Conservation (phyloP, 2,113 vertebrate species). For the Ceyx margarethae region DNA sequence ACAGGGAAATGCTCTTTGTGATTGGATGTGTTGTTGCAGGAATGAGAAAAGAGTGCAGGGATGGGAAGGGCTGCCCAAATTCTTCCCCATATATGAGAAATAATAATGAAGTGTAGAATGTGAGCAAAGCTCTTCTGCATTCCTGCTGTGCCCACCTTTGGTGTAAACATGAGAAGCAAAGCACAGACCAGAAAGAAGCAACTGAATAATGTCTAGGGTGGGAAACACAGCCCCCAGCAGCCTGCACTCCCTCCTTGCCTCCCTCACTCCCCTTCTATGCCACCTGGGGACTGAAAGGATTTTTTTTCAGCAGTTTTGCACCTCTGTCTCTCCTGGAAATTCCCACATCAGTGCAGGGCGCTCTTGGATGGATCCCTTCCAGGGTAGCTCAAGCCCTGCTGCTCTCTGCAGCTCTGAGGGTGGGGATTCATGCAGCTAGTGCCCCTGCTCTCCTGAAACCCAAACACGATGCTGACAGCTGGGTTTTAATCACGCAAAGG, state of each 20-base stretch:
- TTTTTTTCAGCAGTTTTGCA: background rate
- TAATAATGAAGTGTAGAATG: background rate
- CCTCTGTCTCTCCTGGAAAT: background rate
- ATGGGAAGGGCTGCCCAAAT: background rate
- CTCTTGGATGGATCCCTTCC: background rate
- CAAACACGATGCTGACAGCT: background rate
- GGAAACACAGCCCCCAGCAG: background rate
- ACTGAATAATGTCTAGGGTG: rapidly evolving
- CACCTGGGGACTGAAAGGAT: background rate
- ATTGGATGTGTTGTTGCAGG: background rate
- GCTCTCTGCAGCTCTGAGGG: background rate
- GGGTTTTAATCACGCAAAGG: constrained; percentile 81
- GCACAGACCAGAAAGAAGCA: background rate
- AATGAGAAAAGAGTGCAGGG: background rate
- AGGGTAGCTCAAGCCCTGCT: rapidly evolving
- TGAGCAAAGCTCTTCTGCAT: background rate
- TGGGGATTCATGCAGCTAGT: background rate
- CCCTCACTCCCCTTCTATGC: background rate
- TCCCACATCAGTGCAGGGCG: too few species aligned
- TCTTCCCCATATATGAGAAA: background rate
- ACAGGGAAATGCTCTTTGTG: background rate
- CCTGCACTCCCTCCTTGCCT: background rate
- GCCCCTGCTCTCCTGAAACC: background rate
- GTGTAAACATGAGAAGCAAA: background rate
- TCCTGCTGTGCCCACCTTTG: background rate